Conservation (phyloP, 2,888 invertebrate genomes). For the Ophioninae sp. region DNA sequence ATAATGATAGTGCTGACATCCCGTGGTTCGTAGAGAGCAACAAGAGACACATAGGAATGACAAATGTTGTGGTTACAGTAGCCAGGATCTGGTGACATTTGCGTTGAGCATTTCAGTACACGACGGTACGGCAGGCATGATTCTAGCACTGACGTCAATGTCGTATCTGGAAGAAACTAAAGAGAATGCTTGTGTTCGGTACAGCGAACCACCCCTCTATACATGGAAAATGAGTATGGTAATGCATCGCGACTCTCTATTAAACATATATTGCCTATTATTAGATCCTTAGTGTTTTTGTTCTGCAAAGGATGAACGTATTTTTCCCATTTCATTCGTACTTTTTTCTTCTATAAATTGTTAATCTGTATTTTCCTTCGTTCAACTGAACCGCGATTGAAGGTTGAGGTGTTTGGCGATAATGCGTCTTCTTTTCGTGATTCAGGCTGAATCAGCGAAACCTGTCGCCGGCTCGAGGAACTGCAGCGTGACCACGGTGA, state of each 20-base stretch:
- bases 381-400: not conserved
- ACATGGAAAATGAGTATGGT: constrained; percentile 62
- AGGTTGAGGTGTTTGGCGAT: not conserved
- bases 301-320: not conserved
- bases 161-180: constrained; percentile 55
- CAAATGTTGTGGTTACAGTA: constrained; percentile 60
- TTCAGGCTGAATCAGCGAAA: constrained; percentile 39
- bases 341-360: not conserved
- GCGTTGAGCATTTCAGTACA: constrained; percentile 59
- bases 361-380: not conserved
- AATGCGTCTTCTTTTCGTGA: constrained; percentile 8
- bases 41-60: constrained; percentile 24
- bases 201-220: constrained; percentile 48
- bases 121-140: constrained; percentile 58
- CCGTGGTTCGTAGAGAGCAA: not conserved
- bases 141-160: constrained; percentile 59
- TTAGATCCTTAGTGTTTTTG: not conserved
- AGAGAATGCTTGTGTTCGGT: constrained; percentile 59
- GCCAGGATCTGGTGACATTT: constrained; percentile 61
- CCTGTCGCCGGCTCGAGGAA: constrained; percentile 4
- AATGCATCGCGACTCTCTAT: constrained; percentile 54
- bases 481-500: constrained; percentile 58
- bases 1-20: not conserved
- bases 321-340: not conserved
- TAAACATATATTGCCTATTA: not conserved